A percentile compares a stretch with the other conserved stretches of the same genome.
phyloP scores from a whole-genome alignment of 1,140 invertebrate genomes.

The Trichoplusia ni region DNA sequence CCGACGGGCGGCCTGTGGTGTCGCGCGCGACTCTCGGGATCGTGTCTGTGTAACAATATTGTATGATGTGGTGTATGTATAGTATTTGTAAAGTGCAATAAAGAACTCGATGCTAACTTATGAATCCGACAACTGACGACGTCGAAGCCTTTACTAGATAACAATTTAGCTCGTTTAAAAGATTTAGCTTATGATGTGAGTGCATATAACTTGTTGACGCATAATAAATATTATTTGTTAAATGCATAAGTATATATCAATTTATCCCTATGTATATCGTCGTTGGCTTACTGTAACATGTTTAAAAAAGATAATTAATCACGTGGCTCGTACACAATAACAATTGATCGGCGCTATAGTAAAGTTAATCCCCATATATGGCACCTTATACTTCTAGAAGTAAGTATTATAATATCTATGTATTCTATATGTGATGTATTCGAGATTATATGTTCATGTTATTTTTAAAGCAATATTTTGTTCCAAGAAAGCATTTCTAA shows the following conservation, averaged over 20 bases:
- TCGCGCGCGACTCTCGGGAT: not conserved
- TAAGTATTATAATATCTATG: constrained; percentile 62
- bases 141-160: constrained; percentile 60
- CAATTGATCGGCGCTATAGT: constrained; percentile 28
- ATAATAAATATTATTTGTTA: constrained; percentile 68
- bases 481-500: constrained; percentile 49
- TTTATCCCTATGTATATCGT: constrained; percentile 60
- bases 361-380: constrained; percentile 41
- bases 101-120: constrained; percentile 60
- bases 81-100: constrained; percentile 64
- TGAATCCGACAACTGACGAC: constrained; percentile 51
- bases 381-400: constrained; percentile 57
- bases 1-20: not conserved
- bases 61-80: constrained; percentile 49
- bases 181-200: constrained; percentile 61
- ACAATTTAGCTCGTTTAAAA: constrained; percentile 52
- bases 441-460: constrained; percentile 60
- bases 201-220: constrained; percentile 73
- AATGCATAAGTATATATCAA: constrained; percentile 56
- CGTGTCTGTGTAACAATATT: constrained; percentile 31
- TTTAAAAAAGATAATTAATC: constrained; percentile 43
- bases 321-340: not conserved
- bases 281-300: constrained; percentile 67
- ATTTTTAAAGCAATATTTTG: constrained; percentile 62
- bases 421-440: constrained; percentile 58